These are phyloP conservation scores for Leptobrachium leishanense DNA, from an alignment of 2,113 vertebrate species.

Conservation along the genomic window DNA sequence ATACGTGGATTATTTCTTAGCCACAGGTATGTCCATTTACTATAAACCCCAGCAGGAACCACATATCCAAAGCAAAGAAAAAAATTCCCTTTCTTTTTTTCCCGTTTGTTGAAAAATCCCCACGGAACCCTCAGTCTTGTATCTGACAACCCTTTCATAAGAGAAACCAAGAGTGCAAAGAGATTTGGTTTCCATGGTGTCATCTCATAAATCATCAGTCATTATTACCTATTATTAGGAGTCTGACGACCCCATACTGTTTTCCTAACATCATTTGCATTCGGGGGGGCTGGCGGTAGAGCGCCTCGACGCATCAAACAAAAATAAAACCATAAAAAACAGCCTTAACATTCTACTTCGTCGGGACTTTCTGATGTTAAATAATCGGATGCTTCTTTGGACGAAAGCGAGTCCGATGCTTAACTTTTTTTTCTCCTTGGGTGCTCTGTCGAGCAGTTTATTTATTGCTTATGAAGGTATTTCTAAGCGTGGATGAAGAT, in stretches of 20 bases:
- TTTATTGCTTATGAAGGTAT: slow-evolving; percentile 71
- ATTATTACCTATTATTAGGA: slow-evolving; percentile 74
- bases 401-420: slow-evolving; percentile 66
- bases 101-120: no score
- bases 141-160: slow-evolving; percentile 47
- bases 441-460: slow-evolving; percentile 69
- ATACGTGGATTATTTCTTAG: no score
- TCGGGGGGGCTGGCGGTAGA: slow-evolving; percentile 63
- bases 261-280: slow-evolving; percentile 69
- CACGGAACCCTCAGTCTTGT: background rate
- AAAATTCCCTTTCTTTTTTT: no score
- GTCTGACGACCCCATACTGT: slow-evolving; percentile 68
- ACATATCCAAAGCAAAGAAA: no score
- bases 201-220: slow-evolving; percentile 76
- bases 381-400: slow-evolving; percentile 61
- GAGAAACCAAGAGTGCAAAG: slow-evolving; percentile 61
- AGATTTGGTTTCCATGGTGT: slow-evolving; percentile 71
- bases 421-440: slow-evolving; percentile 57
- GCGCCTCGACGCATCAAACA: no score
- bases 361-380: slow-evolving; percentile 46
- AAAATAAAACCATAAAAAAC: slow-evolving; percentile 53
- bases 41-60: no score
- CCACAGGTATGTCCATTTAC: no score
- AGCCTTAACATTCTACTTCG: no score
- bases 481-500: slow-evolving; percentile 62